Evolutionary conservation across 2,113 vertebrate genomes (phyloP).

Genomic region (Odocoileus virginianus): DNA sequence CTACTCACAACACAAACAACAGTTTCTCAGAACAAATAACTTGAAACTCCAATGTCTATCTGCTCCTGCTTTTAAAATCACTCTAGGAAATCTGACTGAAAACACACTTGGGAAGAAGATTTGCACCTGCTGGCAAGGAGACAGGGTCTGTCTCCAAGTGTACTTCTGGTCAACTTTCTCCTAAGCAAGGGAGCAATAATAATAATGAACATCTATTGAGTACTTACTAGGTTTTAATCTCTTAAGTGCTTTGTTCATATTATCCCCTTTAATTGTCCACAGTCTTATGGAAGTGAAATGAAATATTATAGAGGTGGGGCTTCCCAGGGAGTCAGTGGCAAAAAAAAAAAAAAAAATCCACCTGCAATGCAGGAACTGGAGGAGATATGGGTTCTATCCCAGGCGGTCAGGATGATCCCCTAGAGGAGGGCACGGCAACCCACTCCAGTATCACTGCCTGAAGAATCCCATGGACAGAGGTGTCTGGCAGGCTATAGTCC

Average conservation of each 20-base stretch:
- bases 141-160: neutral
- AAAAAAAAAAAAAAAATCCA: rapidly evolving
- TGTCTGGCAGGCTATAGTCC: neutral
- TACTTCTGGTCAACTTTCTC: neutral
- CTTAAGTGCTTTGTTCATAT: neutral
- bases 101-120: neutral
- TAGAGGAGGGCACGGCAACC: neutral
- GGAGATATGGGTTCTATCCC: neutral
- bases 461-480: neutral
- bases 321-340: neutral
- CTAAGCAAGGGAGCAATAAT: neutral
- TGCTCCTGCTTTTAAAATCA: neutral
- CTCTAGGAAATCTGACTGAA: neutral
- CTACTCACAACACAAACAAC: neutral
- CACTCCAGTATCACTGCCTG: neutral
- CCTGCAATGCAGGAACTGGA: neutral
- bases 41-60: neutral
- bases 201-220: neutral
- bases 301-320: neutral
- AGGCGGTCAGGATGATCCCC: neutral
- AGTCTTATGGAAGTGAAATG: neutral
- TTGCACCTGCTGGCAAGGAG: neutral
- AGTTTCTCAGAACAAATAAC: neutral
- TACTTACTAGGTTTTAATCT: neutral
- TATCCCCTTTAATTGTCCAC: neutral